phyloP scores from a whole-genome alignment of 2,797 vertebrate genomes.

The Octomys mimax region DNA sequence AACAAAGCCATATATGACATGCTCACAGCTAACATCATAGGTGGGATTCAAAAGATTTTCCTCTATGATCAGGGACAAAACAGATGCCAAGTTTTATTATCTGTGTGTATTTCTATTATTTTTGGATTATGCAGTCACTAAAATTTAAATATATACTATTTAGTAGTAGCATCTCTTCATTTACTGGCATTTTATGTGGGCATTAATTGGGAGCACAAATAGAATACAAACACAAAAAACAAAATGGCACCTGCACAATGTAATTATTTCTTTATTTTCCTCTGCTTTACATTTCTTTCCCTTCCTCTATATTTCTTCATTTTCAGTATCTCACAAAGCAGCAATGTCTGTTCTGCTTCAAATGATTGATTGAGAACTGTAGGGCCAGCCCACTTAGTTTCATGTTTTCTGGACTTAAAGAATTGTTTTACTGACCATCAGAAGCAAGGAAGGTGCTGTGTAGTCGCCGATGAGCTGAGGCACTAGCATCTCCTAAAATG shows the following conservation, averaged over 20 bases:
- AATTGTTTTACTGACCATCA: constrained; percentile 46
- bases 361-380: neutral
- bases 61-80: neutral
- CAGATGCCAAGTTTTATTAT: neutral
- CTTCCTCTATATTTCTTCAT: neutral
- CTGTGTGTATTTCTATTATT: neutral
- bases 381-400: neutral
- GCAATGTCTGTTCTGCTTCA: neutral
- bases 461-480: constrained; percentile 76
- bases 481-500: constrained; percentile 86
- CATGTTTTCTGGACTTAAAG: neutral
- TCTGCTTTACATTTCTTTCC: too few species aligned
- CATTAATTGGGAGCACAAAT: neutral
- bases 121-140: neutral
- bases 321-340: neutral
- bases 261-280: neutral
- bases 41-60: too few species aligned
- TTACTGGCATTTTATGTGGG: neutral
- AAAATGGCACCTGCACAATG: neutral
- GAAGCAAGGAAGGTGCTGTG: constrained; percentile 86
- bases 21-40: neutral
- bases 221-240: neutral
- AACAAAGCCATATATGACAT: too few species aligned
- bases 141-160: neutral
- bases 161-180: neutral